Base-by-base conservation (phyloP, 1,140 invertebrate species). In the Ceratina calcarata region DNA sequence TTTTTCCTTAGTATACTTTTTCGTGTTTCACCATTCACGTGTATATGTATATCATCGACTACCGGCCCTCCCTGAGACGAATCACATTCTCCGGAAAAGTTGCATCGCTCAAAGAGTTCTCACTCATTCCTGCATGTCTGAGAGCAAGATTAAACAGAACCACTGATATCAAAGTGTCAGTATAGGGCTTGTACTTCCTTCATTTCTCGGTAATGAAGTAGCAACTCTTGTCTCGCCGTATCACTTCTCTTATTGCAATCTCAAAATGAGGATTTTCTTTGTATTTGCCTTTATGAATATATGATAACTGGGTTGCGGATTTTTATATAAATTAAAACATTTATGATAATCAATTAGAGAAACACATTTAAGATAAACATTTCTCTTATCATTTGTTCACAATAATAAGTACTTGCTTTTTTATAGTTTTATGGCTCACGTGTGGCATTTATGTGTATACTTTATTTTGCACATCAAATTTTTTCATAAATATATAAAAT, bases 61-160 rank as follows among this genome's bases (percentile, higher is more conserved):
- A 16, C 45, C 16, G 45, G 22, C 65, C 20, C 13, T 15, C 22
- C 16, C 37, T 18, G 20, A 49, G 24, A 68, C 64, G 32, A 60
- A 55, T 67, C 73, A 20, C 22, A 22, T 60, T 37, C 18, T 10
- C 37, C 37, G 37, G 6, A 51, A 12, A 69, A 20, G 55, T 49
- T 16, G 37, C 57, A 22, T 27, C 27, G 49, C 10, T 68, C 55
- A 32, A 76, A 66, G 18, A 49, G 55, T 32, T 51, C 32, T 76
- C 64, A 49, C 32, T 20, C 53, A 20, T 51, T 20, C 22, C 53
- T n/a, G 2, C 6, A 45, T 18, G 22, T 58, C 51, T 37, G 22
- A 3, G 24, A 58, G 49, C 45, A 68, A 76, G 65, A 60, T 60
- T 20, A 60, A 68, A 68, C n/a, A 15, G 49, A 2, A 8, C 1